Percentiles rank a stretch among this genome's conserved stretches.
Evolutionary conservation across 2,113 vertebrate genomes (phyloP).

Genomic region (Petaurus breviceps): DNA sequence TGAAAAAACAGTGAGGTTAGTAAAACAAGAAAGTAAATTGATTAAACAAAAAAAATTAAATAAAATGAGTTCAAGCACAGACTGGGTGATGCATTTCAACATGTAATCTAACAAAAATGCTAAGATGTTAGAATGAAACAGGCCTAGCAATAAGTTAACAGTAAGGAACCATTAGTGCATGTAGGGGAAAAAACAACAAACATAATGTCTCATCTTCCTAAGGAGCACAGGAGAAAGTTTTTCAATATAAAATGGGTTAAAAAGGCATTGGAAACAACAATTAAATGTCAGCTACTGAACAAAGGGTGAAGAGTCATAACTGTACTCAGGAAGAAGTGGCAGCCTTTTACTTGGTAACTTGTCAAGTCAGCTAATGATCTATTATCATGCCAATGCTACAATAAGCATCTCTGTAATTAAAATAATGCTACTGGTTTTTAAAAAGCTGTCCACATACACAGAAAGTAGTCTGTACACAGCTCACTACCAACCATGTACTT

Average conservation of each 20-base stretch:
- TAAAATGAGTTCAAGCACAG: conserved; percentile 90
- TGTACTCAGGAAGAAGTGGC: neutral
- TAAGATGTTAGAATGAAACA: conserved; percentile 92
- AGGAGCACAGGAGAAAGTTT: conserved; percentile 60
- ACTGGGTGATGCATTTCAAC: conserved; percentile 93
- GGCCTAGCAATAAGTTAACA: conserved; percentile 92
- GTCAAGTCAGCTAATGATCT: conserved; percentile 30
- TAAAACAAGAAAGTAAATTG: conserved; percentile 89
- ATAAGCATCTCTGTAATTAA: conserved; percentile 3
- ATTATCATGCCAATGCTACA: conserved; percentile 31
- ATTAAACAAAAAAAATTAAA: conserved; percentile 81
- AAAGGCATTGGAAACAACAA: conserved; percentile 79
- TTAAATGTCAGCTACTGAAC: conserved; percentile 78
- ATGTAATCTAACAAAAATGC: conserved; percentile 91
- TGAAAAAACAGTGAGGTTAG: conserved; percentile 95
- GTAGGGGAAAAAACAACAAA: conserved; percentile 89
- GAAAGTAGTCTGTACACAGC: conserved; percentile 9
- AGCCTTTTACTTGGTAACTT: conserved; percentile 47
- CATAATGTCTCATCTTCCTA: conserved; percentile 92
- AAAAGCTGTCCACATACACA: conserved; percentile 37
- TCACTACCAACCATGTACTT: neutral
- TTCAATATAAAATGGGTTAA: conserved; percentile 49
- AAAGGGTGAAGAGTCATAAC: conserved; percentile 35
- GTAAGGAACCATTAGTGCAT: conserved; percentile 95
- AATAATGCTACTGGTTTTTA: conserved; percentile 11